Conservation (phyloP, 2,888 invertebrate genomes). For the Apotomis turbidana region DNA sequence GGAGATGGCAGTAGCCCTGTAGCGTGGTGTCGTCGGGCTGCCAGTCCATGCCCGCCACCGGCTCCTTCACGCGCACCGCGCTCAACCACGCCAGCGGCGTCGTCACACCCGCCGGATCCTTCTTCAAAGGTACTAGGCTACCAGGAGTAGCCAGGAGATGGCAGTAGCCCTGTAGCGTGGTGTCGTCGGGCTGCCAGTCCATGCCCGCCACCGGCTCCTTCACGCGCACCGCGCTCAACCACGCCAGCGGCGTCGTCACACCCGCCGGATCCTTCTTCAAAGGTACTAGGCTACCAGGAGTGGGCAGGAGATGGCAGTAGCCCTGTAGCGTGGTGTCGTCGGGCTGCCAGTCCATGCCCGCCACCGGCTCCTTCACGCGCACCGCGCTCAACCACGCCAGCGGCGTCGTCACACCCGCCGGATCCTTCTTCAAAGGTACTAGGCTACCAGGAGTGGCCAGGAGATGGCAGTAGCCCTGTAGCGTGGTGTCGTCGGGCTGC, state of each 20-base stretch:
- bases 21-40: slow-evolving; percentile 93
- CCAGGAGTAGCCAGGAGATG: slow-evolving; percentile 55
- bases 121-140: slow-evolving; percentile 85
- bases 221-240: slow-evolving; percentile 94
- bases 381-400: slow-evolving; percentile 96
- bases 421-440: slow-evolving; percentile 89
- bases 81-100: slow-evolving; percentile 96
- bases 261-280: slow-evolving; percentile 92
- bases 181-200: slow-evolving; percentile 91
- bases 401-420: slow-evolving; percentile 93
- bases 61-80: slow-evolving; percentile 94
- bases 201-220: slow-evolving; percentile 96
- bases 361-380: slow-evolving; percentile 93
- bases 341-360: slow-evolving; percentile 93
- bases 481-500: slow-evolving; percentile 91
- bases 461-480: slow-evolving; percentile 91
- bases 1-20: slow-evolving; percentile 89
- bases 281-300: slow-evolving; percentile 61
- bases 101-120: slow-evolving; percentile 90
- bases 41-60: slow-evolving; percentile 93
- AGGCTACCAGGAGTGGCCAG: no score
- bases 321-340: slow-evolving; percentile 92
- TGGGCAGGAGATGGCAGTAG: slow-evolving; percentile 85
- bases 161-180: slow-evolving; percentile 93
- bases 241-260: slow-evolving; percentile 94